phyloP scores from a whole-genome alignment of 1,140 invertebrate genomes.

The Ridgeia piscesae region DNA sequence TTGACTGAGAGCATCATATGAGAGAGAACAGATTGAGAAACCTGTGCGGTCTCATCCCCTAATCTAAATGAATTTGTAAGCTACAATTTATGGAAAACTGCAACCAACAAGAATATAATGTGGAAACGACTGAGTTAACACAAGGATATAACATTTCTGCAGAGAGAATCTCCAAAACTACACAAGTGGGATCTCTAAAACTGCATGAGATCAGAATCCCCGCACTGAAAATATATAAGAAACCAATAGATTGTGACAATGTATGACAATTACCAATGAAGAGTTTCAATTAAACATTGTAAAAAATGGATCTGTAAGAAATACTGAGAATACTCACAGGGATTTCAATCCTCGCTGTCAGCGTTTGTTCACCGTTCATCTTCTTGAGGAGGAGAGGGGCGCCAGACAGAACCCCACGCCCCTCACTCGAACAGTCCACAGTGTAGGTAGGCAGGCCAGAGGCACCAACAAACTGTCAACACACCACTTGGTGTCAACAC shows the following conservation, averaged over 20 bases:
- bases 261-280: not conserved
- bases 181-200: no score
- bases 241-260: not conserved
- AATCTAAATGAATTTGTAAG: no score
- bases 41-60: no score
- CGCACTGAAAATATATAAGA: not conserved
- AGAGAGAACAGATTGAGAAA: no score
- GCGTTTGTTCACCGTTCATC: conserved; percentile 37
- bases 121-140: no score
- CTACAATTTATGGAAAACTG: no score
- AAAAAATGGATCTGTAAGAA: no score
- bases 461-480: conserved; percentile 44
- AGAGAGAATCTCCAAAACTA: no score
- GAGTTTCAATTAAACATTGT: no score
- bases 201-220: not conserved
- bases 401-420: conserved; percentile 44
- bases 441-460: conserved; percentile 43
- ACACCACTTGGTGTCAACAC: not conserved
- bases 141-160: no score
- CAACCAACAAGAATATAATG: no score
- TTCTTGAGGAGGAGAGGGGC: conserved; percentile 41
- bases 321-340: conserved; percentile 39
- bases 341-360: conserved; percentile 51
- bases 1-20: no score
- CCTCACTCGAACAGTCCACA: conserved; percentile 42